Evolutionary conservation across 2,888 invertebrate species (phyloP), one percentile per base, ranked within the genome.

Genomic region (Hemaris fuciformis): DNA sequence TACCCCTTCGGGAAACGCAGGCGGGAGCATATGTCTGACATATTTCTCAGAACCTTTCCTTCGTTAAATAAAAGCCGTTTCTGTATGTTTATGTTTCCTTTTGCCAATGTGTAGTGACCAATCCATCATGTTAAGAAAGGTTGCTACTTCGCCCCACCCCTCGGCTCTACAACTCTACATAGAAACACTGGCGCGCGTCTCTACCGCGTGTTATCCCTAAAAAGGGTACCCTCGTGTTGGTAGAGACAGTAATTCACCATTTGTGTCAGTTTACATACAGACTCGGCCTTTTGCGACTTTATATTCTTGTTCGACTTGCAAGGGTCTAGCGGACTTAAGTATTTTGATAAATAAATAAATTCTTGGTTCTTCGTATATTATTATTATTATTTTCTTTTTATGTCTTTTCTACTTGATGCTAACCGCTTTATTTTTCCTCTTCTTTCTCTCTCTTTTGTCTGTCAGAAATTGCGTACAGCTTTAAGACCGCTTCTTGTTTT

Each of bases 81-180:
- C 38, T 38, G 38, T 38, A 38, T 38, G 10, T 34, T 38, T n/a
- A 38, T 38, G 38, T 38, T 38, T 38, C 38, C 13, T 27, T 27
- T 27, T 53, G 27, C 18, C 10, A 31, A 10, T 27, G 53, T 10
- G 27, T 53, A 27, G 8, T 20, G 53, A 53, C 15, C 53, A 18
- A 53, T 53, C 53, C 53, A 53, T 53, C 53, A 53, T 53, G 53
- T 53, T 53, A 53, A 18, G 31, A 53, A 31, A 31, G 31, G 46
- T n/a, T 46, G 10, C 13, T 23, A 6, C 46, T 31, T 27, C 18
- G 31, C 18, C 53, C 53, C 8, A 3, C 38, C 38, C 38, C 10
- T n/a, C n/a, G n/a, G n/a, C n/a, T n/a, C n/a, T n/a, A n/a, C n/a
- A 38, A 38, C 53, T 31, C 46, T 46, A 53, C 31, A 18, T 31